Evolutionary conservation across 2,888 invertebrate genomes (phyloP), one percentile per base, ranked within the genome.

Genomic region (Synanthedon tipuliformis): DNA sequence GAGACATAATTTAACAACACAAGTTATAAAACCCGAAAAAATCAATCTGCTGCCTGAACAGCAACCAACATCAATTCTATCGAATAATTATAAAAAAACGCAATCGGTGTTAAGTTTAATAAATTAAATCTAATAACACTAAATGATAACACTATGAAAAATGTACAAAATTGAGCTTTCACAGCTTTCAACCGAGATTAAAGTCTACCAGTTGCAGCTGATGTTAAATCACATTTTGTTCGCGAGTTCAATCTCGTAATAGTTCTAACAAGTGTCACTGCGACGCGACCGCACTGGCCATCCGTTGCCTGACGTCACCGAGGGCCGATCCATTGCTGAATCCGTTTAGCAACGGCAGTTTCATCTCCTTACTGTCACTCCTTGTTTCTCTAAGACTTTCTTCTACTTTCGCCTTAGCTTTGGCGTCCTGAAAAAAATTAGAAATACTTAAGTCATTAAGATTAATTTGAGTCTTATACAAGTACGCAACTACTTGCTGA

Each of bases 261-360:
- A 34, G 34, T 34, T 8, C 34, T 34, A 8, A 34, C 1, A 0
- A 23, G 34, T 50, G 34, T 81, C 77, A 87, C 73, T 86, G 86
- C 52, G 86, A 77, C 50, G 86, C 86, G 50, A 86, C 85, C 0
- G 87, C 87, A 3, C 85, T 85, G 1, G 86, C 87, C 64, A 87
- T 75, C 59, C 87, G 66, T 56, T 87, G 86, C 62, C 86, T 75
- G 1, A 87, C 85, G 59, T 81, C 86, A 15, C 71, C 69, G 4
- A 87, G 69, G 12, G 78, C 71, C 0, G 85, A 74, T 0, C 83
- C 79, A 51, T 83, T 86, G 56, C 81, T 73, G 68, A 87, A 86
- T 0, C 87, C 80, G 53, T 85, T 86, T 49, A 86, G 69, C n/a
- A 83, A 64, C 0, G 81, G 78, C 41, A 79, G 61, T 62, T 75